A percentile compares a stretch with the other conserved stretches of the same genome.
phyloP scores from a whole-genome alignment of 2,797 vertebrate species.

The Tauraco hartlaubi region DNA sequence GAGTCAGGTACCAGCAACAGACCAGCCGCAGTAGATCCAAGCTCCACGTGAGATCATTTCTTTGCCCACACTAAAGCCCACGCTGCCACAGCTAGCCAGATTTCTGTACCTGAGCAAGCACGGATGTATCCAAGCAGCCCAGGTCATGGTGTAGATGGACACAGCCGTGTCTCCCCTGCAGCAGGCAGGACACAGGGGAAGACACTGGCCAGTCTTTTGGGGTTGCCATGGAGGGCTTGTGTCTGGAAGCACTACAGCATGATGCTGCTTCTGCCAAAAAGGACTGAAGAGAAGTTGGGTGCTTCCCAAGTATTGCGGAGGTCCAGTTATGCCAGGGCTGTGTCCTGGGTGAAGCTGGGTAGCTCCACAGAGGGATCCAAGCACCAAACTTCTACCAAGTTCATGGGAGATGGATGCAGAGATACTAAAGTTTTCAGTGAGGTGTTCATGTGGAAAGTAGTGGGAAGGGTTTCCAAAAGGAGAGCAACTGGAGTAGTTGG shows the following conservation, averaged over 20 bases:
- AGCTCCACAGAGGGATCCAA: neutral
- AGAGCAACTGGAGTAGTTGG: no score
- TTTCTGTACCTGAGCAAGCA: neutral
- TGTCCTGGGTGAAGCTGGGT: neutral
- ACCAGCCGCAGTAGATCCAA: neutral
- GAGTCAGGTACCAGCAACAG: neutral
- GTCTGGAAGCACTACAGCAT: neutral
- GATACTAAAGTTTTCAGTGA: neutral
- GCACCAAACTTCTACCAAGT: neutral
- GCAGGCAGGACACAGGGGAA: neutral
- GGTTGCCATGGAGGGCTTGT: neutral
- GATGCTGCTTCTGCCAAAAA: neutral
- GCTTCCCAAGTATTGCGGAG: neutral
- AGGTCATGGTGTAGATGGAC: neutral
- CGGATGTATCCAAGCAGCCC: neutral
- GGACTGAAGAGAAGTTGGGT: neutral
- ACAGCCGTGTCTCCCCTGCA: neutral
- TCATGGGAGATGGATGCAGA: neutral
- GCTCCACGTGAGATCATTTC: accelerated
- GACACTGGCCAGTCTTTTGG: neutral
- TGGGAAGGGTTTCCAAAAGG: neutral
- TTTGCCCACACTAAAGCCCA: neutral
- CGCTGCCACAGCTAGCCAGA: neutral
- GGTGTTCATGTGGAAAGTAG: neutral
- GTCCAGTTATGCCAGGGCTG: neutral